phyloP scores from a whole-genome alignment of 1,140 invertebrate species.

The Spodoptera frugiperda region DNA sequence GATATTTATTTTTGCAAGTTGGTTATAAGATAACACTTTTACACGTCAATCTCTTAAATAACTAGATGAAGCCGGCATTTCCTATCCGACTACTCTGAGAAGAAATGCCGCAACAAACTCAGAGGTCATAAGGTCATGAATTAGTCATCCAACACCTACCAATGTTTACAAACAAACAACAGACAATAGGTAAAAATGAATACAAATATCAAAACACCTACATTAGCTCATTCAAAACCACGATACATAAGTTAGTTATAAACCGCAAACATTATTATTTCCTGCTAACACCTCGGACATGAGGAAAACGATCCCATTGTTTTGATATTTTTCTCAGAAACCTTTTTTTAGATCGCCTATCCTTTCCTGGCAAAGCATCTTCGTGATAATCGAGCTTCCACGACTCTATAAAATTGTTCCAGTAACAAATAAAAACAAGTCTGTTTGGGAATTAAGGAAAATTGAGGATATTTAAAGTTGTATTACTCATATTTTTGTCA shows the following conservation, averaged over 20 bases:
- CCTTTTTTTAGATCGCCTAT: conserved; percentile 26
- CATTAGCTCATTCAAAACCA: conserved; percentile 2
- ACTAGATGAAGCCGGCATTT: too few species aligned
- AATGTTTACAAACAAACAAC: background rate
- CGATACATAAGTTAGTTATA: conserved; percentile 5
- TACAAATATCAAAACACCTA: background rate
- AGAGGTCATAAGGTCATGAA: too few species aligned
- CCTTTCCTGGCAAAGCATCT: conserved; percentile 27
- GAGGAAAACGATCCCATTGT: conserved; percentile 26
- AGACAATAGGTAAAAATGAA: too few species aligned
- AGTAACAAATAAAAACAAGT: background rate
- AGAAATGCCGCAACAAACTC: too few species aligned
- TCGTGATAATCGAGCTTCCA: conserved; percentile 22
- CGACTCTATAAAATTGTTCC: background rate
- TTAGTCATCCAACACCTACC: too few species aligned
- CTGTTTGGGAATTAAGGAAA: conserved; percentile 16
- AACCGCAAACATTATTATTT: background rate
- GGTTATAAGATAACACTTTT: too few species aligned
- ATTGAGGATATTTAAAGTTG: background rate
- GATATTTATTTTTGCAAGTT: too few species aligned
- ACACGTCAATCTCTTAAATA: too few species aligned
- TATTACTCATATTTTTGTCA: too few species aligned
- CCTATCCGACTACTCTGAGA: too few species aligned
- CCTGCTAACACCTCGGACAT: background rate
- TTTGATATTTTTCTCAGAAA: conserved; percentile 30